Evolutionary conservation across 2,888 invertebrate species (phyloP).

Genomic region (Caenorhabditis plicata): DNA sequence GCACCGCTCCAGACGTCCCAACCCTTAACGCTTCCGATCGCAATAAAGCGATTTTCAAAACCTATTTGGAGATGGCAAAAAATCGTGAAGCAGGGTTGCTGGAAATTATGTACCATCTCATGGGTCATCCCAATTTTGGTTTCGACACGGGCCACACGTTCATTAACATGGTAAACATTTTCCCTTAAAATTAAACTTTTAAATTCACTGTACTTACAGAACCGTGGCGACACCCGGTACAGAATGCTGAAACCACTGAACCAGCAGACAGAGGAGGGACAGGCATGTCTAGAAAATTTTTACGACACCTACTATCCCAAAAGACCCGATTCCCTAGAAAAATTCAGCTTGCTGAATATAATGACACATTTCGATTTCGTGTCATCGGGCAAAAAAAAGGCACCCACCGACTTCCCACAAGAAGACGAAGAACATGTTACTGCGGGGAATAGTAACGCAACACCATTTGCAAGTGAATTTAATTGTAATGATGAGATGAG

Average conservation of each 20-base stretch:
- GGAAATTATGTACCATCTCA: not conserved
- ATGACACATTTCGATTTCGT: not conserved
- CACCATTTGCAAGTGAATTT: too few relatives aligned
- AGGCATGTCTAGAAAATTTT: not conserved
- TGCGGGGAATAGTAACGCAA: too few relatives aligned
- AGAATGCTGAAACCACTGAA: not conserved
- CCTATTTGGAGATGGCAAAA: not conserved
- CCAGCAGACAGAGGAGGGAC: not conserved
- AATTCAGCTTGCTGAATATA: not conserved
- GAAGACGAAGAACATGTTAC: too few relatives aligned
- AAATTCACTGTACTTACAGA: too few relatives aligned
- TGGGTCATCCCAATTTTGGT: not conserved
- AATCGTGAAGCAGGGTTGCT: conserved; percentile 2
- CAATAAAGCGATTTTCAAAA: too few relatives aligned
- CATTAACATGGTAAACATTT: not conserved
- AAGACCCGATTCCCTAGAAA: not conserved
- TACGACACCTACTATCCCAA: conserved; percentile 4
- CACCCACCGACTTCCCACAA: too few relatives aligned
- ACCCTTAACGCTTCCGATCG: too few relatives aligned
- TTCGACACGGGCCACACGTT: conserved; percentile 3
- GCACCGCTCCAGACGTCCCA: conserved; percentile 10
- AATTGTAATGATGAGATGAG: too few relatives aligned
- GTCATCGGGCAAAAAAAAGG: too few relatives aligned
- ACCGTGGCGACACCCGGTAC: too few relatives aligned
- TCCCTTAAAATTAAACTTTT: too few relatives aligned